Evolutionary conservation across 2,888 invertebrate genomes (phyloP).

Genomic region (Fragum fragum): DNA sequence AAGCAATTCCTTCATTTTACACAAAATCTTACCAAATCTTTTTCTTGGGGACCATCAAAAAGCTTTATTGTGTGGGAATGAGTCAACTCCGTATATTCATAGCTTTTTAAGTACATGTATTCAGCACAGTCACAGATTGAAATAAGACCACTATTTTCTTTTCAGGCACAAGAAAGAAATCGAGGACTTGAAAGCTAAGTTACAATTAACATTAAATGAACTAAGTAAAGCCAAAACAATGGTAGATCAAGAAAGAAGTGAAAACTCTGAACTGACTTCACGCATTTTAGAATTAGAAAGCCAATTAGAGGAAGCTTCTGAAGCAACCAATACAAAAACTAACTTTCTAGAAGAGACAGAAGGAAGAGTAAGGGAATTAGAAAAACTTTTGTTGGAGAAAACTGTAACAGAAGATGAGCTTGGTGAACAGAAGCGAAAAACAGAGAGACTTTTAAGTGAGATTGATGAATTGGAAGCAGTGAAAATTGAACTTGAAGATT

Average conservation of each 20-base stretch:
- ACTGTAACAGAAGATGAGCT: slow-evolving; percentile 60
- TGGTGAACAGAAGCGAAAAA: slow-evolving; percentile 49
- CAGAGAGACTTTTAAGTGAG: slow-evolving; percentile 60
- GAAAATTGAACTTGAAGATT: slow-evolving; percentile 72
- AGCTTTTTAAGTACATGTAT: too few species aligned
- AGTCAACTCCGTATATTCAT: too few species aligned
- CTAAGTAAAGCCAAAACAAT: slow-evolving; percentile 74
- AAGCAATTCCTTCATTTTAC: too few species aligned
- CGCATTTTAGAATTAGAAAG: slow-evolving; percentile 69
- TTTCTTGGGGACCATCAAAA: too few species aligned
- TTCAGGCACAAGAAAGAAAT: slow-evolving; percentile 74
- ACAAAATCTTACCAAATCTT: too few species aligned
- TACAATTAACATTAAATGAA: slow-evolving; percentile 79
- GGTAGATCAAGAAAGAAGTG: slow-evolving; percentile 76
- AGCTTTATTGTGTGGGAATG: too few species aligned
- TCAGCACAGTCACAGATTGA: too few species aligned
- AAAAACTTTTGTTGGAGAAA: slow-evolving; percentile 65
- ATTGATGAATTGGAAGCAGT: slow-evolving; percentile 70
- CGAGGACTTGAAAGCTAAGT: slow-evolving; percentile 78
- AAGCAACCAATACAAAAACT: slow-evolving; percentile 65
- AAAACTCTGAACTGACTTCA: slow-evolving; percentile 74
- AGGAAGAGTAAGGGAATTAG: slow-evolving; percentile 66
- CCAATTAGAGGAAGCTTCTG: slow-evolving; percentile 68
- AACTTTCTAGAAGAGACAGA: slow-evolving; percentile 60
- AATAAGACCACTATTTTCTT: too few species aligned